Evolutionary conservation across 2,113 vertebrate species (phyloP).

Genomic region (human): GRCh38 chr14:73234001-73234500

Average conservation of each 20-base stretch:
- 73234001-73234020: neutral
- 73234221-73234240: neutral
- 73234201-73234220: neutral
- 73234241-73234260: neutral
- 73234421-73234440: too few species aligned
- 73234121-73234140: rapidly evolving
- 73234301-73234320: neutral
- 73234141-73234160: neutral
- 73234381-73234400: too few species aligned
- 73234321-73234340: neutral
- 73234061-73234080: neutral
- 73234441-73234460: too few species aligned
- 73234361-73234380: too few species aligned
- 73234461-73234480: too few species aligned
- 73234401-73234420: too few species aligned
- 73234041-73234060: neutral
- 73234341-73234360: neutral
- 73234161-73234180: neutral
- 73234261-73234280: neutral
- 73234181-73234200: too few species aligned
- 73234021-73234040: neutral
- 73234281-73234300: too few species aligned
- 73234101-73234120: neutral
- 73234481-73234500: too few species aligned
- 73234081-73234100: too few species aligned